phyloP scores from a whole-genome alignment of 2,113 vertebrate genomes.

The Clarias batrachus region DNA sequence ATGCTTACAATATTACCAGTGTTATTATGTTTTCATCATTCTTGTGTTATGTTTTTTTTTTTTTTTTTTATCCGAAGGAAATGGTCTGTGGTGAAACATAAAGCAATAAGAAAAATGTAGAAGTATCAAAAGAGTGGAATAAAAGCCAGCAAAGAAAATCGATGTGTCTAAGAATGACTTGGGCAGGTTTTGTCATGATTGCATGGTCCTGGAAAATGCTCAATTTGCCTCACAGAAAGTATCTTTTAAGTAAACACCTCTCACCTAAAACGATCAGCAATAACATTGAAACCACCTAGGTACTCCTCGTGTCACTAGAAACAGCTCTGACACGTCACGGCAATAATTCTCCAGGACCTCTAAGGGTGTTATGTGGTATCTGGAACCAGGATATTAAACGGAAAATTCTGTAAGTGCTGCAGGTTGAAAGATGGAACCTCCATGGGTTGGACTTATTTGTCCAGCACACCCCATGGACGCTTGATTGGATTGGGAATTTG shows the following conservation, averaged over 20 bases:
- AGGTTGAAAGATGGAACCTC: too few relatives aligned
- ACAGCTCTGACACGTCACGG: too few relatives aligned
- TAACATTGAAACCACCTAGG: too few relatives aligned
- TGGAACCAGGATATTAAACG: too few relatives aligned
- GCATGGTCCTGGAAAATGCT: slow-evolving; percentile 3
- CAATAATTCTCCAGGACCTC: too few relatives aligned
- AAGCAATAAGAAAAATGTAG: not conserved
- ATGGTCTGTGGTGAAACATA: not conserved
- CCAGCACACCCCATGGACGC: too few relatives aligned
- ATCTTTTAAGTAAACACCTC: slow-evolving; percentile 17
- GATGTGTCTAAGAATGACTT: not conserved
- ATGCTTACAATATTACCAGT: not conserved
- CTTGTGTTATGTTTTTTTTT: not conserved
- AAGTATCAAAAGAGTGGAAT: not conserved
- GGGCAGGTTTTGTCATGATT: not conserved
- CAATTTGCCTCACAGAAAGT: slow-evolving; percentile 14
- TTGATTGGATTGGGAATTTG: too few relatives aligned
- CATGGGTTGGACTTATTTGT: too few relatives aligned
- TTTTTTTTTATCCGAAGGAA: not conserved
- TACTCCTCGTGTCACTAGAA: too few relatives aligned
- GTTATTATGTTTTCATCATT: not conserved
- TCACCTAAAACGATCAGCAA: not conserved
- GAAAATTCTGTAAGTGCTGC: too few relatives aligned
- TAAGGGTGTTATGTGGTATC: too few relatives aligned
- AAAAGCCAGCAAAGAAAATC: not conserved